Base-by-base conservation (phyloP, 2,888 invertebrate genomes). In the Orthosia gothica region DNA sequence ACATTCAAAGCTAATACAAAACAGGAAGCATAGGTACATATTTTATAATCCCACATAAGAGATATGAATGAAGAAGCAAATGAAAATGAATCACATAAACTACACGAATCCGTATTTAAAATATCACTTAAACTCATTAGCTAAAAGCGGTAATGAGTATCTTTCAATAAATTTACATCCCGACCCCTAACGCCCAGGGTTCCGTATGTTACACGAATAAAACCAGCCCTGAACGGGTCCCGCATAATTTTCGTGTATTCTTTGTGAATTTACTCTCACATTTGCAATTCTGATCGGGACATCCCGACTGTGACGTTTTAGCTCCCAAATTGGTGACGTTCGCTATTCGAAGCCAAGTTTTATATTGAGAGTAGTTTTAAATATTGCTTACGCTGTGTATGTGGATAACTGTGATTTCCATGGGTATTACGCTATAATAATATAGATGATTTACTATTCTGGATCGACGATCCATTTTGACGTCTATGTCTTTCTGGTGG, bases 211-310 rank as follows among this genome's bases (percentile, higher is more conserved):
- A 87, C 86, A 78, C 83, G 81, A 89, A 91, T 91, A 90, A 92
- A 91, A 89, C 89, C 89, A 86, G 85, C 79, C 84, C 87, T 81
- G 87, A 79, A 81, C 79, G 86, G 87, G 88, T 81, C 91, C 93
- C 89, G 94, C 91, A 94, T 94, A 94, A 94, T 94, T 93, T 93
- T 90, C 90, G 81, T 90, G 93, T 93, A 93, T 93, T 93, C 93
- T 94, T 94, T 93, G 92, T 89, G 91, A 93, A 93, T 94, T 94
- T 92, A 92, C 92, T 91, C 83, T 77, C 74, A 76, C 89, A 94
- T 94, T 94, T 94, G 94, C 94, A 94, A 94, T 91, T 92, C 94
- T 89, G 91, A 93, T 93, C 88, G 75, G 79, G 74, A 86, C 86
- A 85, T 88, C 85, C 83, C 86, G 82, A 78, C 84, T 80, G 86